Conservation (phyloP, 2,797 vertebrate genomes). For the Takifugu rubripes region DNA sequence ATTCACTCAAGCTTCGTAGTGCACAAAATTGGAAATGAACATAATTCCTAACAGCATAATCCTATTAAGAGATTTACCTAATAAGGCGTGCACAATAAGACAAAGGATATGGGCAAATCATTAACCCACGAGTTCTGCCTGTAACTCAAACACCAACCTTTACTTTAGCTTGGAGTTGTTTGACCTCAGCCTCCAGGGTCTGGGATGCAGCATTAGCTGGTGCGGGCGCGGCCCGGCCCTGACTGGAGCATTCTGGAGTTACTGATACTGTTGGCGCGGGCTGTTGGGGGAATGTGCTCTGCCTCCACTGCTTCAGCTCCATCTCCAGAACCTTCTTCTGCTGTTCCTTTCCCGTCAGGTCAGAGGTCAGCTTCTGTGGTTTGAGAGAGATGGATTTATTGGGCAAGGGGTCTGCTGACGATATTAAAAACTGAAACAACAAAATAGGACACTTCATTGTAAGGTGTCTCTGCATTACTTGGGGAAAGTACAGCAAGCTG, state of each 20-base stretch:
- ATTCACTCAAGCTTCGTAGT: conserved; percentile 25
- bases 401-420: conserved; percentile 24
- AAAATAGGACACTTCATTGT: not conserved
- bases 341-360: conserved; percentile 81
- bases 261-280: conserved; percentile 31
- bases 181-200: conserved; percentile 81
- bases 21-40: conserved; percentile 43
- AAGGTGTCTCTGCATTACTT: too few relatives aligned
- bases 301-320: conserved; percentile 82
- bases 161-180: conserved; percentile 86
- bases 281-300: conserved; percentile 55
- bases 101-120: conserved; percentile 32
- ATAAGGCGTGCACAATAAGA: conserved; percentile 30
- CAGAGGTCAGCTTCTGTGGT: conserved; percentile 81
- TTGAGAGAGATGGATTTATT: conserved; percentile 48
- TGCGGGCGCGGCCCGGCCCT: conserved; percentile 56
- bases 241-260: conserved; percentile 60
- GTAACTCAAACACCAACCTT: conserved; percentile 77
- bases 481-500: too few relatives aligned
- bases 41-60: conserved; percentile 38
- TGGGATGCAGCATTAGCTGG: conserved; percentile 69
- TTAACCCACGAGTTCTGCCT: conserved; percentile 16
- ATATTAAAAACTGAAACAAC: conserved; percentile 2
- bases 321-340: conserved; percentile 86
- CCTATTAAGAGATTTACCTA: conserved; percentile 43